Evolutionary conservation across 2,888 invertebrate genomes (phyloP).

Genomic region (Falcaria lacertinaria): DNA sequence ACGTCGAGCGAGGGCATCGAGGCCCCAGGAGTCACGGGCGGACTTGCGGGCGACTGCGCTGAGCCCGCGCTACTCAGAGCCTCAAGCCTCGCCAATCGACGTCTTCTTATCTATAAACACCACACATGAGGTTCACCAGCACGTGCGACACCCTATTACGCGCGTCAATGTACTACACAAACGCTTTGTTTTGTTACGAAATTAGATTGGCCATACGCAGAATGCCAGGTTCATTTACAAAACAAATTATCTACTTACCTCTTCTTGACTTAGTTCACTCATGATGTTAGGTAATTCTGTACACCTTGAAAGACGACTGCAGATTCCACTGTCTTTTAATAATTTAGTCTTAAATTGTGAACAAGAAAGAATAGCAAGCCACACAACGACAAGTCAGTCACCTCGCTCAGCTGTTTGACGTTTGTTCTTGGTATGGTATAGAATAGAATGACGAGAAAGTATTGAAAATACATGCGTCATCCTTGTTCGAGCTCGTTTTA

Average conservation of each 20-base stretch:
- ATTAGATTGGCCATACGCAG: constrained; percentile 74
- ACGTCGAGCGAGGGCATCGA: constrained; percentile 52
- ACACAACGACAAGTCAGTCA: constrained; percentile 76
- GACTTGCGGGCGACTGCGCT: constrained; percentile 68
- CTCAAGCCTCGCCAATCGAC: constrained; percentile 86
- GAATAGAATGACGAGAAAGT: constrained; percentile 65
- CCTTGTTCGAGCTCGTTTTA: constrained; percentile 31
- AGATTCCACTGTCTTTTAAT: constrained; percentile 45
- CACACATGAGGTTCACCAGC: constrained; percentile 37
- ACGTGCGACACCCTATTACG: constrained; percentile 46
- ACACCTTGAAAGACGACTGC: constrained; percentile 33
- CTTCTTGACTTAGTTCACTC: constrained; percentile 94
- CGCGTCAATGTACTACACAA: constrained; percentile 50
- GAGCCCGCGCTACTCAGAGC: constrained; percentile 78
- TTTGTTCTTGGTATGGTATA: constrained; percentile 53
- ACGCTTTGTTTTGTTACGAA: constrained; percentile 79
- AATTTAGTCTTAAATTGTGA: constrained; percentile 49
- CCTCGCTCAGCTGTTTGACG: constrained; percentile 76
- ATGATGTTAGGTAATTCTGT: constrained; percentile 65
- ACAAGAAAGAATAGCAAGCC: constrained; percentile 59
- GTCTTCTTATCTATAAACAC: constrained; percentile 84
- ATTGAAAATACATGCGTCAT: constrained; percentile 79
- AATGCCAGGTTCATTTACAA: constrained; percentile 64
- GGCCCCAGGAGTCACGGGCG: constrained; percentile 67
- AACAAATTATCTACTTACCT: constrained; percentile 82